Evolutionary conservation across 2,888 invertebrate species (phyloP).

Genomic region (Unio pictorum): DNA sequence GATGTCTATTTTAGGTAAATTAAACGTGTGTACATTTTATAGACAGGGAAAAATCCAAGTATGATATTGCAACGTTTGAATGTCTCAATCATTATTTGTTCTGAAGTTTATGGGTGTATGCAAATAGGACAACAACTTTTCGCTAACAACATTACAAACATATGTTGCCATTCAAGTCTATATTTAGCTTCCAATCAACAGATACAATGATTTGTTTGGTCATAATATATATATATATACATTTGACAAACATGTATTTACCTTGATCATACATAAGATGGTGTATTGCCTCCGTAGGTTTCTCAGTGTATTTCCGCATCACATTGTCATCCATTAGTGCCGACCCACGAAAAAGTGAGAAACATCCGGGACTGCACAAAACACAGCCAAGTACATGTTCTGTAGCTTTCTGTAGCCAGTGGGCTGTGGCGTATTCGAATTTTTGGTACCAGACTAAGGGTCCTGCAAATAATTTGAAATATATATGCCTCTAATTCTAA

Average conservation of each 20-base stretch:
- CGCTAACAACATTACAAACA: not conserved
- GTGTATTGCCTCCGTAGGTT: conserved; percentile 93
- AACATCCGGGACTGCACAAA: conserved; percentile 92
- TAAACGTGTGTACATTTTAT: no score
- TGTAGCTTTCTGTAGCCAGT: conserved; percentile 99
- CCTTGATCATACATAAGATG: conserved; percentile 99
- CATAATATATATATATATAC: not conserved
- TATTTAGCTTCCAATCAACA: not conserved
- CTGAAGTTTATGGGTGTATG: no score
- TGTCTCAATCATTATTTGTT: no score
- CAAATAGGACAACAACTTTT: no score
- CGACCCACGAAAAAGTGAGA: conserved; percentile 96
- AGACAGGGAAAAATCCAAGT: no score
- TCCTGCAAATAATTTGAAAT: conserved; percentile 73
- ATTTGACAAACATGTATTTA: conserved; percentile 57
- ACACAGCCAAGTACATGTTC: conserved; percentile 99
- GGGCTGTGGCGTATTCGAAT: conserved; percentile 99
- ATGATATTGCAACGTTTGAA: no score
- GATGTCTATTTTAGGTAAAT: no score
- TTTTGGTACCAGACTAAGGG: conserved; percentile 99
- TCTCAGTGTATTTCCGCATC: conserved; percentile 93
- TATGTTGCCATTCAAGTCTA: not conserved
- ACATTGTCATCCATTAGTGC: conserved; percentile 99
- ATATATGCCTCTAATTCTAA: no score
- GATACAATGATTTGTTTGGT: not conserved